Evolutionary conservation across 37 sponge, comb jelly and placozoan species (phyloP).

Genomic region (Beroe forskalii): DNA sequence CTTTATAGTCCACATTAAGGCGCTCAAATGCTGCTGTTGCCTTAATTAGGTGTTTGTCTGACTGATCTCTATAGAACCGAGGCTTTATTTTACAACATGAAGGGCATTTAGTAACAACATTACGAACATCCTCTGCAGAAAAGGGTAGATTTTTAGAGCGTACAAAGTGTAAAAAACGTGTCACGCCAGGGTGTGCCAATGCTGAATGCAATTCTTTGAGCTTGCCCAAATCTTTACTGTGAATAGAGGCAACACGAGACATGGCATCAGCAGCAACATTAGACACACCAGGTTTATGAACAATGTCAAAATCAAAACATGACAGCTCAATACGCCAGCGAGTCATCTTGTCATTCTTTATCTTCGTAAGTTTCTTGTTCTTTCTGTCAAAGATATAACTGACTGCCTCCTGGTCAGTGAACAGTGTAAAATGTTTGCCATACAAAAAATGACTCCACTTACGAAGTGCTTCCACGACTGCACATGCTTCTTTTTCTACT

Average conservation of each 20-base stretch:
- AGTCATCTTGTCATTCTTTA: too few species aligned
- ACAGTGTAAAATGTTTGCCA: background rate
- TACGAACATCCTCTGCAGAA: background rate
- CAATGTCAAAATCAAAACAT: background rate
- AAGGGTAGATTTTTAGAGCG: background rate
- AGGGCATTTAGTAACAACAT: background rate
- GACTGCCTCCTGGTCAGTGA: background rate
- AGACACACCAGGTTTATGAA: background rate
- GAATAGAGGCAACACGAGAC: background rate
- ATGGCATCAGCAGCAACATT: background rate
- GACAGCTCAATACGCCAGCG: constrained; percentile 2
- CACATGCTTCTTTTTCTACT: background rate
- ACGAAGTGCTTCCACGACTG: background rate
- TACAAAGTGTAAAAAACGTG: background rate
- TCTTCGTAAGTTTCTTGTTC: too few species aligned
- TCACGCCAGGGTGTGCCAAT: too few species aligned
- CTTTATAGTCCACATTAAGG: too few species aligned
- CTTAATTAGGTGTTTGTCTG: too few species aligned
- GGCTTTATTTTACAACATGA: background rate
- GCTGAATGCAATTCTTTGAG: background rate
- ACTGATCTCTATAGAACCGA: background rate
- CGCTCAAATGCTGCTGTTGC: too few species aligned
- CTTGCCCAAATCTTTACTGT: background rate
- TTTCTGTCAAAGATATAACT: too few species aligned
- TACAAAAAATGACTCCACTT: background rate